Evolutionary conservation across 2,888 invertebrate genomes (phyloP).

Genomic region (Keiferia lycopersicella): DNA sequence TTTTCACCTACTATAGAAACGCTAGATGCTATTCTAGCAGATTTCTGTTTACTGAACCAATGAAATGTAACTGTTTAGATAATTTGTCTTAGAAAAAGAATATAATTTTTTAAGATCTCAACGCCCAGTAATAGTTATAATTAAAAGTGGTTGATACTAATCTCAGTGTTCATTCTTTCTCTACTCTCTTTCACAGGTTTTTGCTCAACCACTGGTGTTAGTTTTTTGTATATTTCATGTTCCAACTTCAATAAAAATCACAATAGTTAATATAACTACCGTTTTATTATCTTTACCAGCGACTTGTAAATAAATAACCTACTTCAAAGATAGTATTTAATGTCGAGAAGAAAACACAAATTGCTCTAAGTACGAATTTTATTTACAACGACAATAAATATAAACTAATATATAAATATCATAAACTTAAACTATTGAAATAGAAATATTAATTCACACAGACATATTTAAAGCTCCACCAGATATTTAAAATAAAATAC

Average conservation of each 20-base stretch:
- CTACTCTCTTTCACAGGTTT: background rate
- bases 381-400: slow-evolving; percentile 49
- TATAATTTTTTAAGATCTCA: background rate
- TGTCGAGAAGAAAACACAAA: slow-evolving; percentile 27
- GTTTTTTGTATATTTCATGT: background rate
- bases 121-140: slow-evolving; percentile 1
- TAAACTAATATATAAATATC: slow-evolving; percentile 10
- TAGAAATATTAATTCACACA: slow-evolving; percentile 13
- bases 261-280: slow-evolving; percentile 9
- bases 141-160: background rate
- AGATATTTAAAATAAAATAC: slow-evolving; percentile 1
- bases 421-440: slow-evolving; percentile 16
- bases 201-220: background rate
- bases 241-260: no score
- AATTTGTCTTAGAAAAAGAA: background rate
- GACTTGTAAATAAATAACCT: slow-evolving; percentile 41
- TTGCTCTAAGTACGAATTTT: slow-evolving; percentile 65
- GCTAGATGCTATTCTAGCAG: slow-evolving; percentile 1
- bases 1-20: background rate
- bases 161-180: background rate
- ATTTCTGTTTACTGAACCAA: background rate
- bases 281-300: background rate
- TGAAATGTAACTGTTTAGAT: background rate
- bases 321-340: slow-evolving; percentile 15
- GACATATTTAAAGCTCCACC: slow-evolving; percentile 20